A percentile compares a stretch with the other conserved stretches of the same genome.
Evolutionary conservation across 2,888 invertebrate species (phyloP).

Genomic region (Aricia artaxerxes): DNA sequence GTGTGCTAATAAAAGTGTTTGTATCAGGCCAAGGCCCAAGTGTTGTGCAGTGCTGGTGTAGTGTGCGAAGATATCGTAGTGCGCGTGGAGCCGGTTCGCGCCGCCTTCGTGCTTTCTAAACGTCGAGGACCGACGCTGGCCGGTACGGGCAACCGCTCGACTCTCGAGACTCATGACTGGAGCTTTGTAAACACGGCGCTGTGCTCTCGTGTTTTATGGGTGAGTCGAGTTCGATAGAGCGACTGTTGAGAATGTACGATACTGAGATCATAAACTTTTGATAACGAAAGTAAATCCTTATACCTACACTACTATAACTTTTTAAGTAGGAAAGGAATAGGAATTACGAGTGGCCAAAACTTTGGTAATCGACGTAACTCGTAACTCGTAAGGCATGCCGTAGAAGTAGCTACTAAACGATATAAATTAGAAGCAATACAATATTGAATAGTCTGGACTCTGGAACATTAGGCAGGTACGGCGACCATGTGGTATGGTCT

Average conservation of each 20-base stretch:
- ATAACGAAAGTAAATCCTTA: no score
- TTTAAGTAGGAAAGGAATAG: no score
- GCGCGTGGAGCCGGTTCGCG: constrained; percentile 62
- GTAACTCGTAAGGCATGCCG: no score
- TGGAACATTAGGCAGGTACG: no score
- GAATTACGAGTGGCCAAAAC: no score
- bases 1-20: constrained; percentile 46
- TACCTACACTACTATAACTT: background rate
- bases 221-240: background rate
- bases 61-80: constrained; percentile 49
- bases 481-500: background rate
- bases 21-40: constrained; percentile 45
- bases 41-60: constrained; percentile 43
- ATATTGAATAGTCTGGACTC: no score
- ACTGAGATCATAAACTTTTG: no score
- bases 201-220: constrained; percentile 21
- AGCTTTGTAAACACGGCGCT: constrained; percentile 35
- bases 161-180: constrained; percentile 38
- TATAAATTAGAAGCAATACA: no score
- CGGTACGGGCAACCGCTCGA: constrained; percentile 35
- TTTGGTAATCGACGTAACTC: no score
- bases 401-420: no score
- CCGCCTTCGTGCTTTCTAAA: constrained; percentile 57
- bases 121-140: constrained; percentile 48
- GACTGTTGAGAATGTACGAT: background rate